Base-by-base conservation (phyloP, 2,113 vertebrate species). In the Brienomyrus longianalis region DNA sequence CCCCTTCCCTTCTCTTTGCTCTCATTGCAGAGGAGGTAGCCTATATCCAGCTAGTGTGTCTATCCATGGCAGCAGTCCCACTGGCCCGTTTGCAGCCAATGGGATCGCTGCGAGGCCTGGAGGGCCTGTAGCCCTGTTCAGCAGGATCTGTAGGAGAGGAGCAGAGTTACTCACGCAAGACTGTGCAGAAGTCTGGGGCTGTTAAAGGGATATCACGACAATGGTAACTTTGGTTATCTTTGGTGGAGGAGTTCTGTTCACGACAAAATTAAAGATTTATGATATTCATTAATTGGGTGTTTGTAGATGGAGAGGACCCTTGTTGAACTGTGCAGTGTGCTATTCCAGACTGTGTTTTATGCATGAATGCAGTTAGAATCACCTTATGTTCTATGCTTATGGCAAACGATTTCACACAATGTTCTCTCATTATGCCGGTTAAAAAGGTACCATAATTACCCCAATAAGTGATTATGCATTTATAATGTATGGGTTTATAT, bases 1-100 rank as follows among this genome's bases (percentile, higher is more conserved):
- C 66, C 50, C 48, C 88, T 39, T 52, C 11, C 66, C 62, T 45
- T 10, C 50, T n/a, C 56, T 45, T 45, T 23, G 39, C 87, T 88
- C 87, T 51, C 54, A 62, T 23, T 88, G 87, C 52, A 88, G 35
- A 62, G 35, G 52, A 88, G 87, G 52, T n/a, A 66, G 87, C 87
- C 87, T 66, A 47, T 43, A 59, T 88, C 35, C 31, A 62, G 54
- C 35, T 10, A 45, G 87, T 45, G 21, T 88, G 87, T 62, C 35
- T 39, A 39, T 88, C 52, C 21, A 8, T 86, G 85, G 85, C 85
- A 86, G 85, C 19, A 84, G 83, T 84, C 83, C 39, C 83, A n/a
- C 31, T 56, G 54, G 59, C 35, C 59, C 23, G 8, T 56, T 66
- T 9, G 11, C 31, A 47, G 87, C 87, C 59, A 88, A 88, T 88